phyloP scores from a whole-genome alignment of 1,140 invertebrate genomes.

The Cherax quadricarinatus region DNA sequence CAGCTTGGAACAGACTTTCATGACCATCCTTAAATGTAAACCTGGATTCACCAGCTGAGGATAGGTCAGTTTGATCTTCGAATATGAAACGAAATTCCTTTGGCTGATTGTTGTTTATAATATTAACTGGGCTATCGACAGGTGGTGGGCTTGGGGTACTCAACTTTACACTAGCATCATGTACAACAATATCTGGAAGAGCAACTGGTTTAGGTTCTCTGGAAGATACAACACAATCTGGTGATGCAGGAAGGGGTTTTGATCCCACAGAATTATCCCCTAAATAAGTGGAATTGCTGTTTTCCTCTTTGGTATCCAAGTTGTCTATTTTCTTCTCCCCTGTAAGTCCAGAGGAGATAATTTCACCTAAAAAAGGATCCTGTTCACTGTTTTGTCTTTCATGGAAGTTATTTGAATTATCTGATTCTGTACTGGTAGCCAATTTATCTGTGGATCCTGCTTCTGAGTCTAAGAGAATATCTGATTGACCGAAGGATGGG shows the following conservation, averaged over 20 bases:
- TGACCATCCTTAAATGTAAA: not conserved
- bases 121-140: slow-evolving; percentile 17
- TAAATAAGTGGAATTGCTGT: not conserved
- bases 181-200: slow-evolving; percentile 67
- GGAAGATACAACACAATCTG: slow-evolving; percentile 69
- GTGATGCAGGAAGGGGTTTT: slow-evolving; percentile 49
- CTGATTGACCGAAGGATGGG: not conserved
- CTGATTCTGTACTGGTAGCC: slow-evolving; percentile 33
- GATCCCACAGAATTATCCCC: not conserved
- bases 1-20: not conserved
- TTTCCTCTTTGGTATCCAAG: not conserved
- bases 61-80: slow-evolving; percentile 1
- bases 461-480: slow-evolving; percentile 12
- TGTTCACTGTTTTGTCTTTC: slow-evolving; percentile 38
- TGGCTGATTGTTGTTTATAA: slow-evolving; percentile 40
- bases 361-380: slow-evolving; percentile 70
- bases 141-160: slow-evolving; percentile 45
- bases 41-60: not conserved
- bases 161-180: slow-evolving; percentile 43
- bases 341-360: slow-evolving; percentile 55
- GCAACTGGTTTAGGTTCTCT: slow-evolving; percentile 55
- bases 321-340: slow-evolving; percentile 41
- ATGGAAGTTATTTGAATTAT: slow-evolving; percentile 42
- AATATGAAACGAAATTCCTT: slow-evolving; percentile 62
- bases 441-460: slow-evolving; percentile 51